phyloP scores from a whole-genome alignment of 2,797 vertebrate species.

The Coccyzus lansbergi region DNA sequence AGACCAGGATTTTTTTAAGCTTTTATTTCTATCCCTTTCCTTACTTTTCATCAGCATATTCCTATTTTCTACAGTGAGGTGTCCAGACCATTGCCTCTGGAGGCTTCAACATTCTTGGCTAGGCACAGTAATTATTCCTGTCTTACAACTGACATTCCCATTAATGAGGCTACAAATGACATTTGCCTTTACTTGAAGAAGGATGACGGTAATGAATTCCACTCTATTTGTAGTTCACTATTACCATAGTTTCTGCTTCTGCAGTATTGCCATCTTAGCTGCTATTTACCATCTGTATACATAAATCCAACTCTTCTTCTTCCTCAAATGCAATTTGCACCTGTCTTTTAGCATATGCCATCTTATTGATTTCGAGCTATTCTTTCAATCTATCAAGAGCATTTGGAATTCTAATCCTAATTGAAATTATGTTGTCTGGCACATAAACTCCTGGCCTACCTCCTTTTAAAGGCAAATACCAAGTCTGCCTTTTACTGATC shows the following conservation, averaged over 20 bases:
- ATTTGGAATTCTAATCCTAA: constrained; percentile 51
- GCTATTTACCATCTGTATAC: constrained; percentile 25
- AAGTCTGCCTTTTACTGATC: constrained; percentile 18
- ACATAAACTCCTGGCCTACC: background rate
- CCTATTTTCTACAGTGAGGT: background rate
- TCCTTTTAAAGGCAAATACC: constrained; percentile 31
- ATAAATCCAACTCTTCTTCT: background rate
- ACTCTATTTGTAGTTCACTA: background rate
- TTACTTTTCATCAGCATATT: background rate
- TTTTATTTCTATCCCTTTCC: background rate
- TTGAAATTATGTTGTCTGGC: constrained; percentile 50
- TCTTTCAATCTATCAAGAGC: constrained; percentile 41
- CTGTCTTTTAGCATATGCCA: constrained; percentile 39
- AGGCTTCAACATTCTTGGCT: constrained; percentile 12
- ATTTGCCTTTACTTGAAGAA: constrained; percentile 43
- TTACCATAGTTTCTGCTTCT: background rate
- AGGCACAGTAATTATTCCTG: constrained; percentile 52
- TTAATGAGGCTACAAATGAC: constrained; percentile 47
- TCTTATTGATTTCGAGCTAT: constrained; percentile 55
- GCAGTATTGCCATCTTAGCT: background rate
- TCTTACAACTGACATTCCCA: constrained; percentile 53
- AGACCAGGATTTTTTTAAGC: background rate
- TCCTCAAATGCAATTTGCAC: constrained; percentile 39
- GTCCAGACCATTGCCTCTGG: background rate
- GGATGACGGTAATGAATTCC: constrained; percentile 33